Base-by-base conservation (phyloP, 2,797 vertebrate genomes). In the Adelosebastes latens region DNA sequence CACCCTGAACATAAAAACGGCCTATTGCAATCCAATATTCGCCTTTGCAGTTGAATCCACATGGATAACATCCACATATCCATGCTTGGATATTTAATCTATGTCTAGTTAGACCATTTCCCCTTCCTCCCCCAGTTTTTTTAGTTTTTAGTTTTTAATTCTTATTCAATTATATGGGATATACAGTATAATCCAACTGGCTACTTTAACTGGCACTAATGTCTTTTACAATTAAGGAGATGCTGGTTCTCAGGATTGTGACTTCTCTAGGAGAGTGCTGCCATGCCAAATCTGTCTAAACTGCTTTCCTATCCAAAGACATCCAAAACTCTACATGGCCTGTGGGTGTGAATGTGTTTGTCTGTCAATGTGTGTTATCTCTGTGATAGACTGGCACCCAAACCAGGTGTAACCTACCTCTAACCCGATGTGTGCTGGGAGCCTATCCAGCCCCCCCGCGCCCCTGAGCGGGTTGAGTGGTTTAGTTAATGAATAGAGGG, bases 1-100 rank as follows among this genome's bases (percentile, higher is more conserved):
- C 74, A 69, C 59, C 78, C 71, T 49, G 31, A 66, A 72, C 66
- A 84, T 64, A 71, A 75, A 80, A 80, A 25, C 29, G 59, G 42
- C 22, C 27, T 60, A n/a, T 16, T 55, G 34, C 31, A 56, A 67
- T 77, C 4, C 5, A 66, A 42, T 52, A 58, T 71, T 58, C 29
- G 32, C 31, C 13, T 62, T 67, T 77, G 39, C 29, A 24, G 22
- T 25, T 58, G 7, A 62, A 59, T 42, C 25, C 22, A 29, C 39
- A 31, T 31, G 20, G 58, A 68, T 11, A 53, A 68, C 39, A 46
- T 46, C 31, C 46, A 9, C 4, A 24, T 46, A 32, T 59, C 31
- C 25, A 8, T 13, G 18, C 13, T 36, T 65, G 22, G 20, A 61
- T 67, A 11, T 29, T 67, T 49, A 49, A 79, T 64, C 4, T 29